Evolutionary conservation across 2,888 invertebrate genomes (phyloP), one percentile per base, ranked within the genome.

Genomic region (Pterostichus madidus): DNA sequence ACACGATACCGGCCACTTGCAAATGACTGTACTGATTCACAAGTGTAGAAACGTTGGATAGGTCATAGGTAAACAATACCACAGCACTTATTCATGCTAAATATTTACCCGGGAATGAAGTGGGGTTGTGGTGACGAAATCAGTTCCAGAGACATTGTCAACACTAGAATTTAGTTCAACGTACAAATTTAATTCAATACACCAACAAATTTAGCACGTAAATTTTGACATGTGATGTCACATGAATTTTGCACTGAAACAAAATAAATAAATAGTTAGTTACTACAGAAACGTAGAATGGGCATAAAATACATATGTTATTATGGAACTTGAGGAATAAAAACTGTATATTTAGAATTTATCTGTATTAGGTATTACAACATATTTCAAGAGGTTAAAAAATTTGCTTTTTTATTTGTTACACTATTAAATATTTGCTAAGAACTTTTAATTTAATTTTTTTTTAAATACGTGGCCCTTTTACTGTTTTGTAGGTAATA

Each of bases 61-160:
- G 68, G 68, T 71, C 39, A 39, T 44, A 39, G 44, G 44, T 24
- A 71, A 71, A 71, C 39, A 71, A 46, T 49, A n/a, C 49, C 13
- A n/a, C n/a, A 35, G 32, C n/a, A 64, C 24, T 71, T 46, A 44
- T 39, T 71, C 68, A 71, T 71, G 17, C 39, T 2, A 24, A 24
- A 15, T 64, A 78, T 56, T 81, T 91, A 95, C 95, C 95, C 95
- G 71, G 95, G 95, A 84, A 95, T 93, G 84, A 93, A 93, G 89
- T 95, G 95, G 0, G 95, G 95, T 86, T 95, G 93, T 44, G 94
- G 93, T 39, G 94, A 94, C 5, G 89, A 89, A 86, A 93, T 91
- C 86, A 93, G 89, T 87, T 93, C 93, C 89, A 92, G 89, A 85
- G 91, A 91, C 91, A 91, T 91, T 78, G 61, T 84, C 52, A 32